A percentile compares a stretch with the other conserved stretches of the same genome.
These are phyloP conservation scores for Drosophila colorata DNA, from an alignment of 2,888 invertebrate genomes.

Conservation along the genomic window DNA sequence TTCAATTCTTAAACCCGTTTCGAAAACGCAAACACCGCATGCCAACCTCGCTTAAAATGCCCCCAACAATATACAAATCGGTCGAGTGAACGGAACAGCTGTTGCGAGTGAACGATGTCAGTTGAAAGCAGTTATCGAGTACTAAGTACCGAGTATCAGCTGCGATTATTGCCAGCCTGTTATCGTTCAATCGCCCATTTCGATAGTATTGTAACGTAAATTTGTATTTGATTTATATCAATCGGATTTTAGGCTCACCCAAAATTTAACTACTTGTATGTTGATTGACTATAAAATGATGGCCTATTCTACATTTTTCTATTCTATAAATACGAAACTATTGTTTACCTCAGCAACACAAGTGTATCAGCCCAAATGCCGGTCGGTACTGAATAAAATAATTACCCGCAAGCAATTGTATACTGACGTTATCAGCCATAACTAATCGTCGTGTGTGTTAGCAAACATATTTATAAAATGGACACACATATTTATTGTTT, in stretches of 20 bases:
- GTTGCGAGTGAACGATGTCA: conserved; percentile 6
- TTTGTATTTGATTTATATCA: neutral
- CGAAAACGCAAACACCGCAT: conserved; percentile 45
- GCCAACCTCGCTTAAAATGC: conserved; percentile 32
- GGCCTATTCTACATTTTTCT: too few species aligned
- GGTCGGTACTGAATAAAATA: conserved; percentile 48
- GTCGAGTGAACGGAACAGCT: conserved; percentile 7
- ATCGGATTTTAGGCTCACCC: too few species aligned
- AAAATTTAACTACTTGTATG: too few species aligned
- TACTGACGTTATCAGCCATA: conserved; percentile 39
- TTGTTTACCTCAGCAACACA: conserved; percentile 44
- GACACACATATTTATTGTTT: neutral
- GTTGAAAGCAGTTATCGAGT: conserved; percentile 4
- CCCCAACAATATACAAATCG: conserved; percentile 21
- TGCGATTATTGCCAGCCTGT: conserved; percentile 12
- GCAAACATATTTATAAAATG: neutral
- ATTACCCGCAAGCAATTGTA: conserved; percentile 22
- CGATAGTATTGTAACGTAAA: conserved; percentile 17
- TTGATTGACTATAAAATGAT: too few species aligned
- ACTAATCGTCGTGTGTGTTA: conserved; percentile 11
- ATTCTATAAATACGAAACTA: neutral
- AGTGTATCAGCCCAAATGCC: conserved; percentile 57
- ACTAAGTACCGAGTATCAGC: conserved; percentile 9
- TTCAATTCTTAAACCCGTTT: conserved; percentile 63
- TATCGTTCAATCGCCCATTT: conserved; percentile 25